phyloP scores from a whole-genome alignment of 37 sponge, comb jelly and placozoan species.

The Beroe forskalii region DNA sequence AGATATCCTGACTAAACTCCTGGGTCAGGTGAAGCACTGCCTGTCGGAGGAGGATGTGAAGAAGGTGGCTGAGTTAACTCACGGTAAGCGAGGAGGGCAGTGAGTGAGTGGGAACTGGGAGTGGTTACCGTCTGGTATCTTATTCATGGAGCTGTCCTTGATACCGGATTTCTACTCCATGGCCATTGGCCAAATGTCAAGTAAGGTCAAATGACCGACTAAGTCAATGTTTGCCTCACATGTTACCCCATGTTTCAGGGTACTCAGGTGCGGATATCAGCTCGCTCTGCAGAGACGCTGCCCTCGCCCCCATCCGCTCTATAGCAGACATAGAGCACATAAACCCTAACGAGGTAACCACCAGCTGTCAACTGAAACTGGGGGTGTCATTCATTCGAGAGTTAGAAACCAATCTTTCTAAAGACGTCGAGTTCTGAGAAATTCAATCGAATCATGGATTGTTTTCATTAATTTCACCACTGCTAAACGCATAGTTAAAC shows the following conservation, averaged over 20 bases:
- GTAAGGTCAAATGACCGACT: too few relatives aligned
- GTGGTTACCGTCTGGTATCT: not conserved
- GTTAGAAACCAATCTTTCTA: too few relatives aligned
- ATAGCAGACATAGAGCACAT: conserved; percentile 84
- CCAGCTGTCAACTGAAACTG: too few relatives aligned
- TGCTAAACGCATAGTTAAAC: too few relatives aligned
- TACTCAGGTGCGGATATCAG: conserved; percentile 98
- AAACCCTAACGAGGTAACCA: conserved; percentile 80
- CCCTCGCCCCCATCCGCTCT: conserved; percentile 85
- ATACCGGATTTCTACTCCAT: too few relatives aligned
- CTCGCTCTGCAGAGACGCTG: conserved; percentile 92
- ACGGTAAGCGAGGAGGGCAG: conserved; percentile 79
- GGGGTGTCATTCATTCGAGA: too few relatives aligned
- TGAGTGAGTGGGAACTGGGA: too few relatives aligned
- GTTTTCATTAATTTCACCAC: too few relatives aligned
- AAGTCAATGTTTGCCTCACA: too few relatives aligned
- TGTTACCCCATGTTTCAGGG: conserved; percentile 70
- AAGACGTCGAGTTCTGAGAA: too few relatives aligned
- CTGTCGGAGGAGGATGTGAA: conserved; percentile 75
- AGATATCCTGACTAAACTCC: conserved; percentile 77
- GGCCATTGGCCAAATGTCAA: too few relatives aligned
- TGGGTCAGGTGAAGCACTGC: conserved; percentile 74
- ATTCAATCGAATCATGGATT: not conserved
- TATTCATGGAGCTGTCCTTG: too few relatives aligned
- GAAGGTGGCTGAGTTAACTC: conserved; percentile 68